Percentiles rank a stretch among this genome's conserved stretches.
phyloP scores from a whole-genome alignment of 2,888 invertebrate genomes.

The Sinodicranocentrus sp. region DNA sequence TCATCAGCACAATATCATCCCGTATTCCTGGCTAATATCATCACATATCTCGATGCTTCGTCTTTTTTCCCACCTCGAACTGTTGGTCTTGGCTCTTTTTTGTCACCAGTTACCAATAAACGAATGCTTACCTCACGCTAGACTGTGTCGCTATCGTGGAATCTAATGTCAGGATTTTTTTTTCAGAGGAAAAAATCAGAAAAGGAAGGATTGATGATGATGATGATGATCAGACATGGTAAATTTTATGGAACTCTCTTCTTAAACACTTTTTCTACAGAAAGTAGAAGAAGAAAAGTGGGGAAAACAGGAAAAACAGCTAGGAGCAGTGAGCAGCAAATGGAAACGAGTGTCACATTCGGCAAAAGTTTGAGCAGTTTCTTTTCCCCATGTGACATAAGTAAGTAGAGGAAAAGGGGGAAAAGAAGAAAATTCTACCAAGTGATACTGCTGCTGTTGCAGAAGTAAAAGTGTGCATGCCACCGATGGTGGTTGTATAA shows the following conservation, averaged over 20 bases:
- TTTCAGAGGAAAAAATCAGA: constrained; percentile 29
- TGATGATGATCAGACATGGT: constrained; percentile 63
- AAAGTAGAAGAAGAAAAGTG: constrained; percentile 8
- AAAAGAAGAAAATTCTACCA: constrained; percentile 22
- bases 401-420: constrained; percentile 33
- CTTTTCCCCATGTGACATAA: constrained; percentile 54
- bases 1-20: constrained; percentile 39
- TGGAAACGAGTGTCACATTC: constrained; percentile 59
- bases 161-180: constrained; percentile 38
- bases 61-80: constrained; percentile 11
- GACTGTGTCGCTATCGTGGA: constrained; percentile 24
- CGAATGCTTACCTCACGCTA: constrained; percentile 18
- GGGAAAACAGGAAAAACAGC: constrained; percentile 56
- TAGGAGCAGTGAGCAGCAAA: constrained; percentile 41
- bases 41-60: constrained; percentile 10
- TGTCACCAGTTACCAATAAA: constrained; percentile 44
- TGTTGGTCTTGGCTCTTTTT: constrained; percentile 38
- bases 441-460: constrained; percentile 37
- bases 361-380: constrained; percentile 48
- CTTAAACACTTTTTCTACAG: constrained; percentile 45
- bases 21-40: constrained; percentile 23
- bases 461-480: neutral
- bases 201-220: constrained; percentile 56
- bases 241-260: constrained; percentile 54
- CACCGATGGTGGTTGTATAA: constrained; percentile 41